These are phyloP conservation scores for Brachionichthys hirsutus DNA, from an alignment of 2,113 vertebrate species.

Conservation along the genomic window DNA sequence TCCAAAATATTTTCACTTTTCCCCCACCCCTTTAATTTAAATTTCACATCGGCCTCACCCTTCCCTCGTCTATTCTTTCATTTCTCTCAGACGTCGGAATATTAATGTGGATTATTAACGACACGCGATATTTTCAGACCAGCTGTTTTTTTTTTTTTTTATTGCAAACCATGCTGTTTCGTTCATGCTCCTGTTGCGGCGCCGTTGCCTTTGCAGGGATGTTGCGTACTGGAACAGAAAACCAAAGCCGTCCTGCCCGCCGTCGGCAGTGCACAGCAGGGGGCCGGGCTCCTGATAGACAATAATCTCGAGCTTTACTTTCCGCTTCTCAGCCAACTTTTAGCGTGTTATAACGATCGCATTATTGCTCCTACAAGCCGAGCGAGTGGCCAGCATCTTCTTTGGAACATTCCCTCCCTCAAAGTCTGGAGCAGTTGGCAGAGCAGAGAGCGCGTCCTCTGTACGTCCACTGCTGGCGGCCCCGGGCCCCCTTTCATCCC, in stretches of 20 bases:
- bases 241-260: constrained; percentile 37
- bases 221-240: neutral
- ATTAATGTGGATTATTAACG: constrained; percentile 1
- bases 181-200: constrained; percentile 18
- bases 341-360: neutral
- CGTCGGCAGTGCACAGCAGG: neutral
- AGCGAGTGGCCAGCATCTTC: neutral
- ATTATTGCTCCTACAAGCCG: neutral
- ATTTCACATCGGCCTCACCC: constrained; percentile 32
- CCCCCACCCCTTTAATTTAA: constrained; percentile 45
- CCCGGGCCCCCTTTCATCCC: constrained; percentile 27
- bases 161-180: too few species aligned
- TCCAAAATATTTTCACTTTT: constrained; percentile 40
- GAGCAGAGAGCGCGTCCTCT: constrained; percentile 20
- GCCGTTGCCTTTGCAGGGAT: neutral
- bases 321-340: neutral
- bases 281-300: neutral
- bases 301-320: constrained; percentile 30
- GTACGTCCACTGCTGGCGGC: constrained; percentile 47
- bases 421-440: constrained; percentile 5
- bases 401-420: neutral
- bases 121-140: constrained; percentile 3
- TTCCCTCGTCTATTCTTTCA: constrained; percentile 4
- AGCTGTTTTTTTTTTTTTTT: too few species aligned
- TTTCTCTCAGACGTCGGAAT: neutral